These are phyloP conservation scores for Coelopa frigida DNA, from an alignment of 1,140 invertebrate genomes.

Conservation along the genomic window DNA sequence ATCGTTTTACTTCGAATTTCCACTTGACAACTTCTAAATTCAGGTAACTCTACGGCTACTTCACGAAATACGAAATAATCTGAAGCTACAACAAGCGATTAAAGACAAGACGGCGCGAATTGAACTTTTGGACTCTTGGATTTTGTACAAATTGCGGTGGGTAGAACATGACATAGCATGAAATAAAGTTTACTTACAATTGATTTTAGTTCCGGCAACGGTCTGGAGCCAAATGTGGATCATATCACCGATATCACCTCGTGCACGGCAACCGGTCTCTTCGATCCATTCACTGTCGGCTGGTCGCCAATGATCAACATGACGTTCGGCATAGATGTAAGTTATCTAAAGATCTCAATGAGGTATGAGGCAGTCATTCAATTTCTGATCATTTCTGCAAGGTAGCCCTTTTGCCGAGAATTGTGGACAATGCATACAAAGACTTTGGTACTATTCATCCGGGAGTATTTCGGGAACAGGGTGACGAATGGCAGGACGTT, in stretches of 20 bases:
- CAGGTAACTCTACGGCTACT: constrained; percentile 71
- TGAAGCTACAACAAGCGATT: constrained; percentile 55
- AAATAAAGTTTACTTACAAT: not conserved
- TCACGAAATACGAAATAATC: constrained; percentile 70
- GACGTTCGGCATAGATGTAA: constrained; percentile 55
- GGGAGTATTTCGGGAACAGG: constrained; percentile 69
- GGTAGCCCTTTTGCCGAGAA: constrained; percentile 63
- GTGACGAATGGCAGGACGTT: constrained; percentile 51
- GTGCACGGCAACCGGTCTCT: constrained; percentile 85
- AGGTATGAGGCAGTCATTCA: not conserved
- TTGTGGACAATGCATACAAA: constrained; percentile 66
- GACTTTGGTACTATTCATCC: constrained; percentile 62
- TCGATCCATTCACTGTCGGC: constrained; percentile 84
- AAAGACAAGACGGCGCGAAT: constrained; percentile 62
- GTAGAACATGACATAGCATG: not conserved
- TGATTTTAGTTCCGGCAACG: constrained; percentile 20
- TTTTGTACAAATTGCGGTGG: constrained; percentile 66
- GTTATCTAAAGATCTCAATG: constrained; percentile 52
- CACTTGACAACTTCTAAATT: not conserved
- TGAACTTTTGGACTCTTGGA: constrained; percentile 91
- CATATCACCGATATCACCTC: constrained; percentile 83
- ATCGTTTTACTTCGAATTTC: not conserved
- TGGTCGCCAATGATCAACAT: constrained; percentile 51
- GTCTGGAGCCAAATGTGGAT: constrained; percentile 21
- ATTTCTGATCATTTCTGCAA: constrained; percentile 42